Evolutionary conservation across 2,113 vertebrate genomes (phyloP).

Genomic region (Physeter macrocephalus): DNA sequence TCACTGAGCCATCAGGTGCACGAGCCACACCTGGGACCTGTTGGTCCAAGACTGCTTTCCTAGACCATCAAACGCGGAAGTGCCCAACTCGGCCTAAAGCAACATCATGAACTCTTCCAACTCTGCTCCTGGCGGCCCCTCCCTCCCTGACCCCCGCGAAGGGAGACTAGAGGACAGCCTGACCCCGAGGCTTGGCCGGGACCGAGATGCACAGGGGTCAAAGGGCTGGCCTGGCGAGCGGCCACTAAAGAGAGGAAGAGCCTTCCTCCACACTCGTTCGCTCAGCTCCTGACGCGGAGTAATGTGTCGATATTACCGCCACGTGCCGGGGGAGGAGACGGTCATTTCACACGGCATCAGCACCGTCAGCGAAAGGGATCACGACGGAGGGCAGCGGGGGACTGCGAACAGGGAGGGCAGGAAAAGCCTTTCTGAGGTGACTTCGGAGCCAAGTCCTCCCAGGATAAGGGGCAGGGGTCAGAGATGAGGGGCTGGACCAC

Average conservation of each 20-base stretch:
- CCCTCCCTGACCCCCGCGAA: neutral
- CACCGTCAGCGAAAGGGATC: neutral
- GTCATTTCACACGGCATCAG: neutral
- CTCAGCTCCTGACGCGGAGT: rapidly evolving
- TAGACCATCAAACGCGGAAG: neutral
- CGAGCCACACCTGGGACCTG: neutral
- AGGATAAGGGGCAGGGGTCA: rapidly evolving
- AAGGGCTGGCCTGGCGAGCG: neutral
- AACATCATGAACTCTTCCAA: rapidly evolving
- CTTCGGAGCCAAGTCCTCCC: neutral
- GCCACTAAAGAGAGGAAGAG: neutral
- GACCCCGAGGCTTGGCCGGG: neutral
- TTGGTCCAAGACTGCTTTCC: neutral
- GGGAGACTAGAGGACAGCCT: neutral
- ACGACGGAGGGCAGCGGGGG: neutral
- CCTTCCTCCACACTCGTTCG: neutral
- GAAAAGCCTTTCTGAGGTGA: neutral
- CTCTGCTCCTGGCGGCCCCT: neutral
- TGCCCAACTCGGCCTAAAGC: neutral
- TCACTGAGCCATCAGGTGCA: neutral
- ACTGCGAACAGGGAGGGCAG: neutral
- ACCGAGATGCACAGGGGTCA: neutral
- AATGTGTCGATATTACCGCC: rapidly evolving
- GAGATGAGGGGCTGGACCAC: neutral
- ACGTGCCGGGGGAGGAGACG: rapidly evolving